Evolutionary conservation across 2,888 invertebrate genomes (phyloP), one percentile per base, ranked within the genome.

Genomic region (Mamestra brassicae): DNA sequence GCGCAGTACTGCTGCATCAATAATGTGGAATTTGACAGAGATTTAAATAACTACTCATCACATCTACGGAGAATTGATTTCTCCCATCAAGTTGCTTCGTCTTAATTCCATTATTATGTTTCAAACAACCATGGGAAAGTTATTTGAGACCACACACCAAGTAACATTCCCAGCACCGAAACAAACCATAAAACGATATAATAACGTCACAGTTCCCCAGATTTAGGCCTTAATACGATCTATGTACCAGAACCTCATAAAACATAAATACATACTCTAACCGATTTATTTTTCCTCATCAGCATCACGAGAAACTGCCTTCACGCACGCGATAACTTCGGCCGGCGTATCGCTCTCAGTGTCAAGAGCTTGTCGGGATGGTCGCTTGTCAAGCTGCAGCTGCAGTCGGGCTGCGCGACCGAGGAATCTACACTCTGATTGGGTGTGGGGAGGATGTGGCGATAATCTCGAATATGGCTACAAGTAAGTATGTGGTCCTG

Each of bases 361-460:
- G 76, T 98, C 99, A 42, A 97, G 99, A 61, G 98, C 99, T 4
- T 99, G 99, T 91, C 97, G 99, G 69, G 99, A 99, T 91, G 99
- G 99, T 0, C 97, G 98, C 80, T 97, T 99, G 72, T 97, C 98
- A 6, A 98, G 98, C 70, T 99, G 99, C 91, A 98, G 99, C 45
- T 99, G 99, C 93, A 98, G 98, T 68, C 97, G 98, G 36, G 98
- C 98, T 66, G 96, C 97, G 5, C 96, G 99, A 64, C 99, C 99
- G 8, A 97, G 97, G 87, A 98, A 98, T 91, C 97, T 99, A 73
- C 98, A 98, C 88, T 97, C 97, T 72, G 99, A 99, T 91, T 99
- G 99, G 99, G 98, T 99, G 65, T 99, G 99, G 99, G 99, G 99
- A 50, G 99, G 99, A 42, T 99, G 99, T 90, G 99, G 99, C 0